Evolutionary conservation across 2,888 invertebrate species (phyloP), one percentile per base, ranked within the genome.

Genomic region (Rotaria macrura): DNA sequence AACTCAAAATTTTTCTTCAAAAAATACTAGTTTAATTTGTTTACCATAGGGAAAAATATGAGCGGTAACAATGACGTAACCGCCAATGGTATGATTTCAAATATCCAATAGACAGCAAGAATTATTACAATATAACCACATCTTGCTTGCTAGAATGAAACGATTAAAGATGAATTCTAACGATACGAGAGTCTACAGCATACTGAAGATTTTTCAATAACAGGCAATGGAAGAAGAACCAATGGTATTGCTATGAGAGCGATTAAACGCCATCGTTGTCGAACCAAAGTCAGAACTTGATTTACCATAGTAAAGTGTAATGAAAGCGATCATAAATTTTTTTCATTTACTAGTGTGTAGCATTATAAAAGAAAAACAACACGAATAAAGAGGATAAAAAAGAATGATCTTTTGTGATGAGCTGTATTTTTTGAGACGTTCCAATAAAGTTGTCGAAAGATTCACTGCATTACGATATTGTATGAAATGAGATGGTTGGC

Each of bases 21-120:
- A 4, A 40, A 74, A 65, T 17, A 65, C 0, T n/a, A n/a, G 23
- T 6, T 3, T 4, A 23, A 6, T n/a, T 43, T 23, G 89, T 88
- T 86, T 89, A 90, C 88, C 49, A 89, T 85, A 0, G 90, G 90
- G 85, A 89, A 89, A 54, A 90, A 87, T 43, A 89, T 87, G 3
- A 89, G 87, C 20, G 90, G 90, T 40, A 90, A 86, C n/a, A 90
- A 85, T 52, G 90, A 79, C 3, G 79, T 79, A 23, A 79, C 79
- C n/a, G 79, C 43, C n/a, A 79, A 43, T 25, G 79, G 79, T 43
- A 79, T 79, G 10, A 38, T 43, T 79, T 79, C 79, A 9, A 43
- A 43, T 12, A 79, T n/a, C 79, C 79, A 79, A n/a, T 43, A 79
- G 20, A 43, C 10, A 12, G 43, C 1, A 17, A 79, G 17, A 10